phyloP scores from a whole-genome alignment of 2,113 vertebrate species.

The Ranitomeya variabilis region DNA sequence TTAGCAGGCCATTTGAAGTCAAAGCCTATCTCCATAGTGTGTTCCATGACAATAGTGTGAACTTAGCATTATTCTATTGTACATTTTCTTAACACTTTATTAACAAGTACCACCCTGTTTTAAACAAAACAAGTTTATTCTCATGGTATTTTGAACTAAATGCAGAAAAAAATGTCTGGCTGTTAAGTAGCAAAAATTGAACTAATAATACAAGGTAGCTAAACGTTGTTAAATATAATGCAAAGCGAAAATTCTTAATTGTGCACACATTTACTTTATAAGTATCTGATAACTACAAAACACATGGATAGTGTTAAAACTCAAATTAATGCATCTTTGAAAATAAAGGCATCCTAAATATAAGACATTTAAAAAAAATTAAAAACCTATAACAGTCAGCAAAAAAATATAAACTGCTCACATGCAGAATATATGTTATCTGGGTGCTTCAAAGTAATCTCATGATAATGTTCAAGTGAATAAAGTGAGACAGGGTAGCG shows the following conservation, averaged over 20 bases:
- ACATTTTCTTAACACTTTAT: not conserved
- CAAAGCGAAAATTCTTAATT: not conserved
- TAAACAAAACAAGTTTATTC: not conserved
- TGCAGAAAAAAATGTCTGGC: not conserved
- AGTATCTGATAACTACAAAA: not conserved
- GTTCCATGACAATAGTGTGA: not conserved
- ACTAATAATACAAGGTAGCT: not conserved
- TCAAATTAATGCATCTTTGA: conserved; percentile 1
- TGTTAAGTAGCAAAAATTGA: not conserved
- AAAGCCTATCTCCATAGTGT: too few species aligned
- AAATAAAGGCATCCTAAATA: conserved; percentile 18
- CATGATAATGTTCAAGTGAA: conserved; percentile 58
- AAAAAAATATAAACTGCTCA: conserved; percentile 14
- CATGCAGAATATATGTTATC: not conserved
- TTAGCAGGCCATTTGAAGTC: too few species aligned
- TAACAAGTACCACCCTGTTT: not conserved
- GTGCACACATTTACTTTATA: not conserved
- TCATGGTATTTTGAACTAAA: not conserved
- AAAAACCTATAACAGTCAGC: not conserved
- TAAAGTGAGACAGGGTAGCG: conserved; percentile 71
- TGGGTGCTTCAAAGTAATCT: not conserved
- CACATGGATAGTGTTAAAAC: not conserved
- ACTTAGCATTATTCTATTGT: not conserved
- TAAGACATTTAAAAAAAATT: not conserved
- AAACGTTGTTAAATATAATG: not conserved